A percentile compares a stretch with the other conserved stretches of the same genome.
phyloP scores from a whole-genome alignment of 2,113 vertebrate genomes.

The Cottus gobio region DNA sequence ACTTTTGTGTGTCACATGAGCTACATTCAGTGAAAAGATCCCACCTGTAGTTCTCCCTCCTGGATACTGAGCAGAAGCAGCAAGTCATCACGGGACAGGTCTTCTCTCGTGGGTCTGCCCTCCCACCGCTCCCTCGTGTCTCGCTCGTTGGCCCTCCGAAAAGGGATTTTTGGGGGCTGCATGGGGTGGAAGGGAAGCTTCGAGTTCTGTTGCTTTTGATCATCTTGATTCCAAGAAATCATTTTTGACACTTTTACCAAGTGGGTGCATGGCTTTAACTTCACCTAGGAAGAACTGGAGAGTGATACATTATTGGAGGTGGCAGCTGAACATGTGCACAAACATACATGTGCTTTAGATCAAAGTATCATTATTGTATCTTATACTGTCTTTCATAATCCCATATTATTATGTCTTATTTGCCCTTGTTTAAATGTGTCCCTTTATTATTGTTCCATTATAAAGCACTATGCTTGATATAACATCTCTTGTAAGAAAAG shows the following conservation, averaged over 20 bases:
- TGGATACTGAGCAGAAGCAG: slow-evolving; percentile 71
- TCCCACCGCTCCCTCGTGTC: slow-evolving; percentile 20
- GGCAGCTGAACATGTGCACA: slow-evolving; percentile 10
- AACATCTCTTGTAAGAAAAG: neutral
- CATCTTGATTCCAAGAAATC: neutral
- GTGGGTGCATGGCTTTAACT: neutral
- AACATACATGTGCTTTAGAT: neutral
- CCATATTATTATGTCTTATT: neutral
- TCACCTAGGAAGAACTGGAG: slow-evolving; percentile 12
- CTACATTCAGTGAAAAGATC: neutral
- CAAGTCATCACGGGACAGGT: slow-evolving; percentile 66
- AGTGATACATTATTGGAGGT: neutral
- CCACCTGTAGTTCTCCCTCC: slow-evolving; percentile 73
- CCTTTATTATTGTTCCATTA: neutral
- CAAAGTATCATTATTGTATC: neutral
- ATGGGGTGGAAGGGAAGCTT: neutral
- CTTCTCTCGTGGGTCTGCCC: slow-evolving; percentile 9
- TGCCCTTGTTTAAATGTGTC: neutral
- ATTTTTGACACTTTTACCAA: neutral
- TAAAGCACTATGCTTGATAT: neutral
- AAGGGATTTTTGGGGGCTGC: neutral
- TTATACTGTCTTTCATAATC: neutral
- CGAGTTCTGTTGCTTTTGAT: neutral
- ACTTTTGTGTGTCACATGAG: neutral
- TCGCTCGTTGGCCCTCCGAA: slow-evolving; percentile 13